These are phyloP conservation scores for Chloropsis hardwickii DNA, from an alignment of 2,113 vertebrate species.

Conservation along the genomic window DNA sequence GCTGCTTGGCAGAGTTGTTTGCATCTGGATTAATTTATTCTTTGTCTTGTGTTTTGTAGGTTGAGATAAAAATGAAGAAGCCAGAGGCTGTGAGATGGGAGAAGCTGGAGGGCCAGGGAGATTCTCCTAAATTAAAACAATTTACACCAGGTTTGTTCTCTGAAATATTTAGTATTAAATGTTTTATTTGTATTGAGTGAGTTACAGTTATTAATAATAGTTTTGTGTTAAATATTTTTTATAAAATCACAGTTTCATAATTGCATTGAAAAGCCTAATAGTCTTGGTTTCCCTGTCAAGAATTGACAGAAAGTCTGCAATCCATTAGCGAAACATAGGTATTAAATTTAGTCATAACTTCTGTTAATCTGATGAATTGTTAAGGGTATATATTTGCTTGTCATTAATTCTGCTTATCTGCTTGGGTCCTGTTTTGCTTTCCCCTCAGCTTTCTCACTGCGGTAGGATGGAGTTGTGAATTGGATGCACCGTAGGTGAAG, in stretches of 20 bases:
- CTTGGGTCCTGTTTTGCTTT: background rate
- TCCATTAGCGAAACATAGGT: background rate
- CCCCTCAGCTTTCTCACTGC: background rate
- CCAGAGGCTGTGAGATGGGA: slow-evolving; percentile 93
- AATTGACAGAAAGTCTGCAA: background rate
- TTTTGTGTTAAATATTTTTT: background rate
- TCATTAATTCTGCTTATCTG: background rate
- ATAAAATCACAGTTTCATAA: background rate
- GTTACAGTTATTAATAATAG: background rate
- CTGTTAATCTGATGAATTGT: background rate
- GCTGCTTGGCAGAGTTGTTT: background rate
- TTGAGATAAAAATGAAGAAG: slow-evolving; percentile 99
- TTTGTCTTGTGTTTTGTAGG: slow-evolving; percentile 67
- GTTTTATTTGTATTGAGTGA: background rate
- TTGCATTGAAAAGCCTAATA: background rate
- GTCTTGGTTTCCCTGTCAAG: background rate
- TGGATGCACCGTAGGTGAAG: background rate
- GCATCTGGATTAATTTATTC: slow-evolving; percentile 25
- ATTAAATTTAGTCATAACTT: background rate
- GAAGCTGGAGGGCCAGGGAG: slow-evolving; percentile 87
- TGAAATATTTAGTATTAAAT: background rate
- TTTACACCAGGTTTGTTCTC: slow-evolving; percentile 85
- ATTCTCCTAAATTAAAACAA: slow-evolving; percentile 80
- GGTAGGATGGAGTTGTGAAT: background rate
- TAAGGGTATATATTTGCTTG: background rate